Evolutionary conservation across 2,113 vertebrate species (phyloP).

Genomic region (Apeltes quadracus): DNA sequence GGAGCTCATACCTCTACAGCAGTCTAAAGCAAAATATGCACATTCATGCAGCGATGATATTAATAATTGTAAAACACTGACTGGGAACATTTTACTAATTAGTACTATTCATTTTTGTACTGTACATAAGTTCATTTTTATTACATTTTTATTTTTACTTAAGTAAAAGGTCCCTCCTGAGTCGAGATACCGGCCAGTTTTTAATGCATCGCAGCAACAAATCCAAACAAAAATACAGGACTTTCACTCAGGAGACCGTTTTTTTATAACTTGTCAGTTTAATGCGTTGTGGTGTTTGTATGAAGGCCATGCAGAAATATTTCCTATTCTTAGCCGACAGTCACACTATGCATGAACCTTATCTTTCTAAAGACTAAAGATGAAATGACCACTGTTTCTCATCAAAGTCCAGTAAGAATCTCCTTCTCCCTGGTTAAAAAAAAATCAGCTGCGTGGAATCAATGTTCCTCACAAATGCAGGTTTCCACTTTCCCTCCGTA

Average conservation of each 20-base stretch:
- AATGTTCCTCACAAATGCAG: slow-evolving; percentile 27
- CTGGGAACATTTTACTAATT: background rate
- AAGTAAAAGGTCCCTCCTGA: background rate
- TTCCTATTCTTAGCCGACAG: background rate
- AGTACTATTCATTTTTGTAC: background rate
- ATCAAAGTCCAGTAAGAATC: background rate
- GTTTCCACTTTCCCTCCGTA: slow-evolving; percentile 43
- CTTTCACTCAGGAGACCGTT: too few relatives aligned
- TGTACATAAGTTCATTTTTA: background rate
- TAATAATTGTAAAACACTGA: background rate
- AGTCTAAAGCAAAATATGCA: background rate
- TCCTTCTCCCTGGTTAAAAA: background rate
- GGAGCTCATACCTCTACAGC: background rate
- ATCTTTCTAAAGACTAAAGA: slow-evolving; percentile 19
- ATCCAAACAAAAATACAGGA: too few relatives aligned
- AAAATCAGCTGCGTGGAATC: background rate
- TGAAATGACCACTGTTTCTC: slow-evolving; percentile 19
- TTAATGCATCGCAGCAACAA: too few relatives aligned
- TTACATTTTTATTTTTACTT: background rate
- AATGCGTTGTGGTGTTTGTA: background rate
- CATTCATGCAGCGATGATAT: background rate
- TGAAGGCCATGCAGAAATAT: background rate
- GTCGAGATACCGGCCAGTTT: too few relatives aligned
- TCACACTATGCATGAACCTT: slow-evolving; percentile 1
- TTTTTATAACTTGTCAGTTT: too few relatives aligned